Evolutionary conservation across 2,888 invertebrate genomes (phyloP).

Genomic region (Neelides folsomi): DNA sequence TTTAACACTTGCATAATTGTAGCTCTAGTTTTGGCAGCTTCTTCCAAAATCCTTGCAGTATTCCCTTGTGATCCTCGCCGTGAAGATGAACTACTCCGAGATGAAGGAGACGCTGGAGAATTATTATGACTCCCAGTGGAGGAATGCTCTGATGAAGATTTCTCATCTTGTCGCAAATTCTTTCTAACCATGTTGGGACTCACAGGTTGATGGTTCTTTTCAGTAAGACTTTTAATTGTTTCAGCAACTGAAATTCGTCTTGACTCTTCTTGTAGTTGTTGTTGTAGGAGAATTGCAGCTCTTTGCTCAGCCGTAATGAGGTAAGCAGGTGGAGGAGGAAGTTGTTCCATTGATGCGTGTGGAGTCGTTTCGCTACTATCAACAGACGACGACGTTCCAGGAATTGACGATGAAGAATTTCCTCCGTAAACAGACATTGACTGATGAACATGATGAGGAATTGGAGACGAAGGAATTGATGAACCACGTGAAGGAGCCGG

Average conservation of each 20-base stretch:
- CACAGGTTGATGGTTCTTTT: constrained; percentile 71
- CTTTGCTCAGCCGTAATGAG: constrained; percentile 41
- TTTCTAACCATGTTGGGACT: constrained; percentile 50
- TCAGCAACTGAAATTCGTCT: constrained; percentile 60
- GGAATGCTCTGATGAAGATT: too few relatives aligned
- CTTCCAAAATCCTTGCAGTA: constrained; percentile 13
- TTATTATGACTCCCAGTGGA: background rate
- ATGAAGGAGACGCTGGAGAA: background rate
- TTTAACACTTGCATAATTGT: constrained; percentile 57
- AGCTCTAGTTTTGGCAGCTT: constrained; percentile 39
- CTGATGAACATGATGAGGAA: constrained; percentile 10
- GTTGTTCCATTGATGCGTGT: constrained; percentile 42
- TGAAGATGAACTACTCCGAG: background rate
- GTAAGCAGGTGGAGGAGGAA: constrained; percentile 67
- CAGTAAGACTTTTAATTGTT: constrained; percentile 71
- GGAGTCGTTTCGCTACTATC: constrained; percentile 35
- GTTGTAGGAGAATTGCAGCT: background rate
- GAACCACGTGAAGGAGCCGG: constrained; percentile 13
- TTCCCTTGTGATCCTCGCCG: constrained; percentile 12
- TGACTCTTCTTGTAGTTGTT: background rate
- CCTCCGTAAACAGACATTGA: constrained; percentile 7
- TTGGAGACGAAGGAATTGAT: constrained; percentile 11
- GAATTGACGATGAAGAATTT: constrained; percentile 2
- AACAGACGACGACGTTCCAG: constrained; percentile 18
- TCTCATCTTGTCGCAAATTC: too few relatives aligned